These are phyloP conservation scores for Sclerodermus sp. DNA, from an alignment of 2,888 invertebrate species.

Conservation along the genomic window DNA sequence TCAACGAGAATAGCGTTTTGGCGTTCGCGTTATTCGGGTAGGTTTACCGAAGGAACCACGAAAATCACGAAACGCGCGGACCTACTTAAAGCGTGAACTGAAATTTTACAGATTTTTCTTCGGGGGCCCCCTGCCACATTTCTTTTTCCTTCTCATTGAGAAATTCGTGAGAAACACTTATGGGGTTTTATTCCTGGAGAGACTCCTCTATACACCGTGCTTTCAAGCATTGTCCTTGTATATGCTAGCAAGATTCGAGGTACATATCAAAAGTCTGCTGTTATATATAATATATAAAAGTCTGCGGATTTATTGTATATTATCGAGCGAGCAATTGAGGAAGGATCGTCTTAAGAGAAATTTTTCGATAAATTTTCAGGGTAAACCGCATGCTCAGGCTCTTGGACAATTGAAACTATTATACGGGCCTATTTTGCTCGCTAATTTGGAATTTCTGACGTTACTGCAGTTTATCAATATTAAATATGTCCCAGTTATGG, in stretches of 20 bases:
- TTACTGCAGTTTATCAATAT: constrained; percentile 75
- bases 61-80: not conserved
- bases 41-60: not conserved
- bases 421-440: constrained; percentile 68
- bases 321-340: not conserved
- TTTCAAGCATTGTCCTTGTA: constrained; percentile 76
- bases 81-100: not conserved
- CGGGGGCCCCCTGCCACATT: constrained; percentile 79
- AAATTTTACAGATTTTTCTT: constrained; percentile 68
- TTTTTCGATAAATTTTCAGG: constrained; percentile 50
- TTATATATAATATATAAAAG: not conserved
- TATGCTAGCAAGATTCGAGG: constrained; percentile 73
- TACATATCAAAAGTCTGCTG: constrained; percentile 26
- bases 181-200: constrained; percentile 66
- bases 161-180: constrained; percentile 36
- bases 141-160: constrained; percentile 66
- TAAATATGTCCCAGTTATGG: constrained; percentile 77
- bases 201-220: constrained; percentile 71
- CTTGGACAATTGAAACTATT: constrained; percentile 66
- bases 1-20: constrained; percentile 69
- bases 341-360: no score
- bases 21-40: constrained; percentile 80
- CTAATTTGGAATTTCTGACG: constrained; percentile 79
- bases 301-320: not conserved
- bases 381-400: constrained; percentile 70